Conservation (phyloP, 2,888 invertebrate species). For the Aspidiotus destructor region DNA sequence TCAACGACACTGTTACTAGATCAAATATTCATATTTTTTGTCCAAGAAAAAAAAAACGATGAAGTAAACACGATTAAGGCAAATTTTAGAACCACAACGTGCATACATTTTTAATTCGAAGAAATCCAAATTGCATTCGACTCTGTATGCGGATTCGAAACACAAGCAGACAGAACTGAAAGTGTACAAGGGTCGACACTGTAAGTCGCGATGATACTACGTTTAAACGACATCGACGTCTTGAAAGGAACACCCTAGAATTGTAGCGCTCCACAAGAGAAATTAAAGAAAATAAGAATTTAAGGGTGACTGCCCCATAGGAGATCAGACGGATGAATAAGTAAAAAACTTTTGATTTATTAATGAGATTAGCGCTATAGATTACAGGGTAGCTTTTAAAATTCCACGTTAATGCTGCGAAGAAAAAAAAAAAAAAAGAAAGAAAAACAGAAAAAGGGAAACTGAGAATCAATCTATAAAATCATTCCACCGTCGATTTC, state of each 20-base stretch:
- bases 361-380: conserved; percentile 29
- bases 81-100: background rate
- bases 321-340: conserved; percentile 31
- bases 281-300: conserved; percentile 20
- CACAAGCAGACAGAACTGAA: background rate
- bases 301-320: conserved; percentile 29
- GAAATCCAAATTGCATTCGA: background rate
- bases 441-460: background rate
- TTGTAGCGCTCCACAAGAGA: conserved; percentile 2
- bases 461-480: conserved; percentile 20
- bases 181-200: background rate
- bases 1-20: no score
- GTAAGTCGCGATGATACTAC: background rate
- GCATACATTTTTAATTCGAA: background rate
- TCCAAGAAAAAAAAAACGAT: background rate
- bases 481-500: conserved; percentile 25
- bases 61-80: background rate
- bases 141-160: background rate
- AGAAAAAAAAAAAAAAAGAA: background rate
- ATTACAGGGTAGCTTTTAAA: conserved; percentile 12
- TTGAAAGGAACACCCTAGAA: conserved; percentile 2
- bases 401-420: conserved; percentile 1
- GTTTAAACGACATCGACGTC: background rate
- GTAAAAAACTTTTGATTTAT: conserved; percentile 33
- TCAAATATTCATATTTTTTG: background rate